Evolutionary conservation across 2,888 invertebrate genomes (phyloP), one percentile per base, ranked within the genome.

Genomic region (Chloroclysta siterata): DNA sequence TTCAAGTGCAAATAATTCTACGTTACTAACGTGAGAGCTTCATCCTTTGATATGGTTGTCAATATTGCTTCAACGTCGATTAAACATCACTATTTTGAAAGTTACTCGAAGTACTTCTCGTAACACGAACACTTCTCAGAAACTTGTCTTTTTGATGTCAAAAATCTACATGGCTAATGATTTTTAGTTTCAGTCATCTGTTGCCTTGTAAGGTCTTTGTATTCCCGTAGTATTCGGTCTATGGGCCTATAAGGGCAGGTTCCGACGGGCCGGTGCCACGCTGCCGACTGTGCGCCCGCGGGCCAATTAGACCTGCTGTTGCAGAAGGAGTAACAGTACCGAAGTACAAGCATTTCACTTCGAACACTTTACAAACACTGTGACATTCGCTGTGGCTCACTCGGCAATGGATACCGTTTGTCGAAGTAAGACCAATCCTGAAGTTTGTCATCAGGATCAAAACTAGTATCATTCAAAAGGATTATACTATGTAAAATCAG

Each of bases 11-110:
- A 68, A 65, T 44, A 56, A 53, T 41, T 61, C 61, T 52, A 58
- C 68, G 51, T 66, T 64, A 75, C 75, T 62, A 62, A 75, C 75
- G 75, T 42, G 75, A 73, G 22, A 75, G 75, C 62, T 71, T 74
- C 75, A 75, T 75, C 61, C 56, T 65, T 51, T 13, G 46, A 61
- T 68, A 65, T 47, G 46, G 53, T 60, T 66, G n/a, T 63, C 54
- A 64, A 57, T 69, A 63, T 68, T 47, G 36, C 14, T 53, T 66
- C 60, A 65, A 62, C 41, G 29, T 39, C 29, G 10, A 33, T 54
- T 13, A 13, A 39, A 57, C 36, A 36, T 44, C 57, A 57, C 62
- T 57, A 28, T 22, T 28, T 41, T 15, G 2, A 39, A 48, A 47
- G 47, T 47, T 47, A 15, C 22, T 28, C 8, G 13, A 53, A 28